Evolutionary conservation across 2,113 vertebrate genomes (phyloP), one percentile per base, ranked within the genome.

Genomic region (Oryzias javanicus): DNA sequence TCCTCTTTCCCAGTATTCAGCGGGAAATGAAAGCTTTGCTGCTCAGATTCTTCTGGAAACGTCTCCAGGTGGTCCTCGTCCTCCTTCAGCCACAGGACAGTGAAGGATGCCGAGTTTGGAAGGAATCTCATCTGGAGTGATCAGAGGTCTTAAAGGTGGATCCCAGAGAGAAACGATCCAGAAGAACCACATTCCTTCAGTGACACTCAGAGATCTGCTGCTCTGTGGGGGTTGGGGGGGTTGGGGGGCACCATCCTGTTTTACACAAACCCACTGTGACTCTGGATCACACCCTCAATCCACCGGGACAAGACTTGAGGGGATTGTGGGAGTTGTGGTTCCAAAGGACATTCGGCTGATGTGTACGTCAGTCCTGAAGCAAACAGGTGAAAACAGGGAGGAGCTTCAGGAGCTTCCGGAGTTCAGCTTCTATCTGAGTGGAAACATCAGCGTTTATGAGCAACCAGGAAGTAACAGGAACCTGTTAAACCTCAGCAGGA

Each of bases 1-100:
- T 84, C 82, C 45, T 67, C 68, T 90, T 91, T 85, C 86, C 79
- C 84, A 82, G 78, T 64, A 87, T 87, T 90, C 85, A 87, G 87
- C 79, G 54, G 81, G 85, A 89, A 86, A 83, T 70, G 65, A 69
- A 74, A 85, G 79, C 76, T 83, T 81, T 61, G 66, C 55, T 47
- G 57, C 64, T 55, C 50, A 14, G 52, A 42, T 55, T 40, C 59
- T 71, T 24, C 51, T 67, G 16, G 42, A 74, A 71, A 62, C 61
- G 51, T 60, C 48, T 71, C 63, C 58, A 67, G 56, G 56, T 67
- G 66, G 29, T 61, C 24, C 54, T 60, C 60, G 14, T 53, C 4
- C 64, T 20, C 29, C 60, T 24, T 52, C 41, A 76, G 55, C 63
- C 71, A 72, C 42, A 61, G 1, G 20, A 42, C 60, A 48, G 4